Evolutionary conservation across 2,888 invertebrate genomes (phyloP), one percentile per base, ranked within the genome.

Genomic region (Dioctria rufipes): DNA sequence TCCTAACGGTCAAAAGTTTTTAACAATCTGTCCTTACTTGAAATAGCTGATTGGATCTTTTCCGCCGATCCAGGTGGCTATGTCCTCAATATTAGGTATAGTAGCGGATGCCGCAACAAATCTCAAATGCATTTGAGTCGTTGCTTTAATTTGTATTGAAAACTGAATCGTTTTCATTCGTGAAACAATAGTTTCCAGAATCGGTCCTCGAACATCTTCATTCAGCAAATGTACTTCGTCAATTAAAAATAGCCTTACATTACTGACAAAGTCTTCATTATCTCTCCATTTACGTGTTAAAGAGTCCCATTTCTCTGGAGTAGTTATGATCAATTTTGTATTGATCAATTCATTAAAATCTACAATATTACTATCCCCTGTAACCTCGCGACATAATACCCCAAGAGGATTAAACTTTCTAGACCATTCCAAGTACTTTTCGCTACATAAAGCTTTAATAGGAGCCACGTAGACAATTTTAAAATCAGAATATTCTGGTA

Each of bases 391-490:
- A 84, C 93, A 93, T 39, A 90, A 88, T 3, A 95, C 84, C 0
- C 93, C 93, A 5, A 93, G 88, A 69, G 87, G 88, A 2, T 91
- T 90, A 86, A 95, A 94, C 87, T 94, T 95, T 5, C 89, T 87
- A 83, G 92, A 90, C 95, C 95, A 96, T 87, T 95, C 95, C 2
- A 90, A 87, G 78, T 91, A 90, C 81, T 93, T 90, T 88, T 96
- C 95, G 58, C 92, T 91, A 84, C 95, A 95, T 39, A 96, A 86
- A 0, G 95, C 93, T 89, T 95, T 96, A 78, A 95, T 92, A 0
- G 95, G 95, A 1, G 95, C 95, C 91, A 95, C 95, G 95, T 95
- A 95, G 86, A 95, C 91, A 83, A 94, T 93, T 91, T 94, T 95
- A 84, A 91, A 92, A 84, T 91, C 42, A 49, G 86, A 87, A 8